These are phyloP conservation scores for Nothocercus nigrocapillus DNA, from an alignment of 2,113 vertebrate species.

Conservation along the genomic window DNA sequence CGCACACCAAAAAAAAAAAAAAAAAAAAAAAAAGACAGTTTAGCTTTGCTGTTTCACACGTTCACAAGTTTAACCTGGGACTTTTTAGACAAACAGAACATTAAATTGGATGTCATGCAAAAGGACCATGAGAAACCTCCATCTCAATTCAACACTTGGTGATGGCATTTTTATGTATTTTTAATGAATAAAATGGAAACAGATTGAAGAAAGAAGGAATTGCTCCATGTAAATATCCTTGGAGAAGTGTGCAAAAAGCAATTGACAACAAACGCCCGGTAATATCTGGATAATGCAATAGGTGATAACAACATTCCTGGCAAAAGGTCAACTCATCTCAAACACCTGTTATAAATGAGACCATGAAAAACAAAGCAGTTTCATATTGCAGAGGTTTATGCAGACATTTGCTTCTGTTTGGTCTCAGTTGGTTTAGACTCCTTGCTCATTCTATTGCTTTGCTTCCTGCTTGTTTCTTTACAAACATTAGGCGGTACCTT, in stretches of 20 bases:
- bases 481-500: background rate
- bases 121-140: background rate
- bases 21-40: too few species aligned
- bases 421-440: background rate
- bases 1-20: too few species aligned
- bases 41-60: background rate
- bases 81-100: background rate
- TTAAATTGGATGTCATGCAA: background rate
- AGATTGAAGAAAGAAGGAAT: background rate
- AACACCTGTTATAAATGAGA: slow-evolving; percentile 32
- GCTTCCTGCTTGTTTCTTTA: background rate
- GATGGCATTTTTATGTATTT: background rate
- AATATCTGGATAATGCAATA: slow-evolving; percentile 12
- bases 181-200: background rate
- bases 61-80: background rate
- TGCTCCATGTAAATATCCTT: background rate
- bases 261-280: background rate
- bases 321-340: slow-evolving; percentile 38
- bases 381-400: background rate
- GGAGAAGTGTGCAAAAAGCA: background rate
- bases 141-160: background rate
- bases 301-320: slow-evolving; percentile 35
- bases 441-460: background rate
- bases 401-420: slow-evolving; percentile 11
- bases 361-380: slow-evolving; percentile 1